phyloP scores from a whole-genome alignment of 2,113 vertebrate genomes.

The Gobiocypris rarus region DNA sequence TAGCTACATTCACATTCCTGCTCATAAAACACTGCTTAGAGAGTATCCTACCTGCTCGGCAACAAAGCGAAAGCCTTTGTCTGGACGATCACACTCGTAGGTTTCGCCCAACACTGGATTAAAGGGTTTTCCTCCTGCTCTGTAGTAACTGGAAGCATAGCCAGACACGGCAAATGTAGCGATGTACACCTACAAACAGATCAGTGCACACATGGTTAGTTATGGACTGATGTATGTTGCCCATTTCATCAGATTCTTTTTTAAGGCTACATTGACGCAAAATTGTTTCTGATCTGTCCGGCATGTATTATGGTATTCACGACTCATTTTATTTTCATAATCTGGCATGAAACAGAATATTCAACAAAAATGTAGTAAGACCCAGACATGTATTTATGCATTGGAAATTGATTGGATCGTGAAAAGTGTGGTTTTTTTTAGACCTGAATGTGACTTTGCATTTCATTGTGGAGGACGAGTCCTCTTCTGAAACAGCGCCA shows the following conservation, averaged over 20 bases:
- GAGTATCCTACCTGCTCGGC: conserved; percentile 86
- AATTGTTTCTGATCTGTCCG: not conserved
- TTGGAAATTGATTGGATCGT: not conserved
- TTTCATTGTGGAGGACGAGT: not conserved
- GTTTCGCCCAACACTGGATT: conserved; percentile 97
- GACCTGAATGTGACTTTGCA: conserved; percentile 3
- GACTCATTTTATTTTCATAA: not conserved
- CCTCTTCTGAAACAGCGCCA: not conserved
- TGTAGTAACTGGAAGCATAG: conserved; percentile 92
- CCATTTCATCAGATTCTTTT: not conserved
- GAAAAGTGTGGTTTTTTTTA: not conserved
- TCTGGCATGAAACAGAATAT: not conserved
- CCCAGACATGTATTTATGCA: not conserved
- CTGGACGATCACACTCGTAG: conserved; percentile 89
- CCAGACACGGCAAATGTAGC: conserved; percentile 93
- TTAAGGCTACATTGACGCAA: not conserved
- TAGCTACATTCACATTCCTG: not conserved
- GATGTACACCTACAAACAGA: conserved; percentile 84
- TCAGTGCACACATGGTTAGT: conserved; percentile 1
- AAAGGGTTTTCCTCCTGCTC: conserved; percentile 96
- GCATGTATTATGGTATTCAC: not conserved
- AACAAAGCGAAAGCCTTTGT: conserved; percentile 91
- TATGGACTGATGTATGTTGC: not conserved
- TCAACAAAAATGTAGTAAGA: not conserved
- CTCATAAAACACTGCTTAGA: not conserved